These are phyloP conservation scores for Aphelocoma californica DNA, from an alignment of 2,797 vertebrate genomes.

Conservation along the genomic window DNA sequence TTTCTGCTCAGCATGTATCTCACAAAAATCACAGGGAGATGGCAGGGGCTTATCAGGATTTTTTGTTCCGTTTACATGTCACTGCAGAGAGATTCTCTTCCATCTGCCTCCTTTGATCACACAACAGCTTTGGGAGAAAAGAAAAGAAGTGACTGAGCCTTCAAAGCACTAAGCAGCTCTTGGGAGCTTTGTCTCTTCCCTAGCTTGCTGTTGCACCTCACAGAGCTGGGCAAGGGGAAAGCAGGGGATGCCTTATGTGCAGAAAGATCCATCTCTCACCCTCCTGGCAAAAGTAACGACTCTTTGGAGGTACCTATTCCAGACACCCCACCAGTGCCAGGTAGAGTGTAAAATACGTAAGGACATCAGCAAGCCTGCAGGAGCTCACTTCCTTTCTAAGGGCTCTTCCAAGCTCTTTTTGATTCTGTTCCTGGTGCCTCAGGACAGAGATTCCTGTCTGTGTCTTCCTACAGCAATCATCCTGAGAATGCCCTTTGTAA, in stretches of 20 bases:
- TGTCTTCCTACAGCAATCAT: neutral
- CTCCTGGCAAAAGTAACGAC: neutral
- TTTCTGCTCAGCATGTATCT: neutral
- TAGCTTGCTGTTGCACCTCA: neutral
- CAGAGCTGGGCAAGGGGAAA: neutral
- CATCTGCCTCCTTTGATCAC: conserved; percentile 38
- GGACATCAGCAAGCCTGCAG: neutral
- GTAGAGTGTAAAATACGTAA: neutral
- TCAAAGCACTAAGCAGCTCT: conserved; percentile 20
- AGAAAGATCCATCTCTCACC: neutral
- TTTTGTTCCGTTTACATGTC: neutral
- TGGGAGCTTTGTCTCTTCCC: neutral
- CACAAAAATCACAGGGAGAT: conserved; percentile 29
- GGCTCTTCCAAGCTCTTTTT: neutral
- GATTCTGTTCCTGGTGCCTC: neutral
- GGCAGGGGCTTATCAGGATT: neutral
- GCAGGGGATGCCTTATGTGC: neutral
- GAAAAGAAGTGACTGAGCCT: conserved; percentile 31
- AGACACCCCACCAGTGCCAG: neutral
- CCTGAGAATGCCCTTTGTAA: neutral
- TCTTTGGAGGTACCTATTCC: neutral
- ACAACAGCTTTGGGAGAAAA: neutral
- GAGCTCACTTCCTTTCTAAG: neutral
- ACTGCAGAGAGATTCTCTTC: neutral
- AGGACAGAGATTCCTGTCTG: neutral